A percentile compares a stretch with the other conserved stretches of the same genome.
Evolutionary conservation across 37 sponge, comb jelly and placozoan genomes (phyloP).

Genomic region (Ianthella basta): DNA sequence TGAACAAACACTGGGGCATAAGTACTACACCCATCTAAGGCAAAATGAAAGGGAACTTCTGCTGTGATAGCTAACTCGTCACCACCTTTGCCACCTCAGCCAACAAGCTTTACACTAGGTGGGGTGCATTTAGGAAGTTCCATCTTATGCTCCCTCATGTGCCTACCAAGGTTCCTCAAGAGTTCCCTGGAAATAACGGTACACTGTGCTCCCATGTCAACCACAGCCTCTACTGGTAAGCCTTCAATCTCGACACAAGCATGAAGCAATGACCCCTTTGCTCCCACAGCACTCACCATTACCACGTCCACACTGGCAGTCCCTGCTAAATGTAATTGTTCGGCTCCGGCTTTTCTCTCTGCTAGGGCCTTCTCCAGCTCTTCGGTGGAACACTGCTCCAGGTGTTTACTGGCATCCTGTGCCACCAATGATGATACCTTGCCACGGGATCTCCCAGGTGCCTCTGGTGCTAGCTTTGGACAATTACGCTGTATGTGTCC

Average conservation of each 20-base stretch:
- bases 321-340: too few relatives aligned
- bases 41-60: slow-evolving; percentile 7
- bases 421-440: too few relatives aligned
- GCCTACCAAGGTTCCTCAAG: not conserved
- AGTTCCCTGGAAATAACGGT: slow-evolving; percentile 15
- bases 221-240: not conserved
- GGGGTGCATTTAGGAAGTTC: too few relatives aligned
- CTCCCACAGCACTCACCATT: too few relatives aligned
- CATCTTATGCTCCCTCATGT: not conserved
- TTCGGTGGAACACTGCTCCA: slow-evolving; percentile 2
- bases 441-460: slow-evolving; percentile 24
- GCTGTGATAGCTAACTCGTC: slow-evolving; percentile 22
- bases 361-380: slow-evolving; percentile 24
- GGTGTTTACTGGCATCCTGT: not conserved
- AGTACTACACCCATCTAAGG: not conserved
- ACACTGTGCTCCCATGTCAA: slow-evolving; percentile 40
- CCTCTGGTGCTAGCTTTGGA: slow-evolving; percentile 4
- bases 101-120: too few relatives aligned
- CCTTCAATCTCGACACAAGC: slow-evolving; percentile 18
- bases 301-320: too few relatives aligned
- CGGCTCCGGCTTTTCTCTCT: not conserved
- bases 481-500: slow-evolving; percentile 32
- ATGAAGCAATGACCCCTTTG: slow-evolving; percentile 1
- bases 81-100: slow-evolving; percentile 1
- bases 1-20: slow-evolving; percentile 28